Percentiles rank a stretch among this genome's conserved stretches.
phyloP scores from a whole-genome alignment of 2,888 invertebrate genomes.

The Dynastes tityus region DNA sequence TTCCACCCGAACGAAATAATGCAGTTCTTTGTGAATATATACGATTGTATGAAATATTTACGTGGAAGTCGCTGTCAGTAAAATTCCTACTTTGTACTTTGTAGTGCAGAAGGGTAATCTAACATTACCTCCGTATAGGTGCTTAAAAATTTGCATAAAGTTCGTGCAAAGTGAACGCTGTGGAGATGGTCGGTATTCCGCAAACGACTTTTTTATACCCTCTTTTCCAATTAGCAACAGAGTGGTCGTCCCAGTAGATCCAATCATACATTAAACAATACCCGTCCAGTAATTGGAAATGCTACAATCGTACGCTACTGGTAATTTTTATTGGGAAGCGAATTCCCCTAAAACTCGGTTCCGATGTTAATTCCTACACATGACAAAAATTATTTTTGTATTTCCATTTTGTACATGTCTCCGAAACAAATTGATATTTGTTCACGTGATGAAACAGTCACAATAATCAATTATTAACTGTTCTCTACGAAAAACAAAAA shows the following conservation, averaged over 20 bases:
- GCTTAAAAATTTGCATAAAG: conserved; percentile 57
- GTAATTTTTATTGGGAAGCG: conserved; percentile 30
- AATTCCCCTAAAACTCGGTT: conserved; percentile 28
- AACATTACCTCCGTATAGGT: conserved; percentile 35
- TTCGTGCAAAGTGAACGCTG: conserved; percentile 33
- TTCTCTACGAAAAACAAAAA: neutral
- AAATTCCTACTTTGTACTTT: neutral
- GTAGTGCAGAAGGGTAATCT: conserved; percentile 2
- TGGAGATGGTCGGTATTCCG: conserved; percentile 48
- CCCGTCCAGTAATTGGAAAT: conserved; percentile 61
- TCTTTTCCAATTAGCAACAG: conserved; percentile 62
- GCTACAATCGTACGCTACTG: conserved; percentile 46
- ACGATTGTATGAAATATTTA: conserved; percentile 40
- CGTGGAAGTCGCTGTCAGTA: neutral
- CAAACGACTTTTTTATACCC: conserved; percentile 57
- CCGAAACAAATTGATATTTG: conserved; percentile 40
- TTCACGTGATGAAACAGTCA: conserved; percentile 7
- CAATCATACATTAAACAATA: conserved; percentile 62
- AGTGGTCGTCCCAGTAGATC: conserved; percentile 60
- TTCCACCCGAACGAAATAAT: neutral
- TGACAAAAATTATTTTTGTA: conserved; percentile 42
- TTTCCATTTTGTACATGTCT: conserved; percentile 29
- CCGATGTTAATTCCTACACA: conserved; percentile 29
- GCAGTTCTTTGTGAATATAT: conserved; percentile 41
- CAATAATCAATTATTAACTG: conserved; percentile 7